Evolutionary conservation across 2,797 vertebrate species (phyloP).

Genomic region (Hafferia zeledoni): DNA sequence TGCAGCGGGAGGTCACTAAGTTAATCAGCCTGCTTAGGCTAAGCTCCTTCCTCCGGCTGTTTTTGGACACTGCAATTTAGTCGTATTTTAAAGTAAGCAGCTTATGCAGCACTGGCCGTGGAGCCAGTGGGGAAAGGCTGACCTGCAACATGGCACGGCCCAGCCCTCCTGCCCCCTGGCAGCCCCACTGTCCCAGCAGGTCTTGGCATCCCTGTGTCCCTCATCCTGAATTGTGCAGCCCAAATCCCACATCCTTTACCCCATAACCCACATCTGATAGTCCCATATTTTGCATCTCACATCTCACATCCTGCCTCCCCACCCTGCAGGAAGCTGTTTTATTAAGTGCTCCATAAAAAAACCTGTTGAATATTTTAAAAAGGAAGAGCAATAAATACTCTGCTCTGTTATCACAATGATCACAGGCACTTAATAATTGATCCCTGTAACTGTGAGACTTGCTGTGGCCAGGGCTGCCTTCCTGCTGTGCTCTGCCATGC

Average conservation of each 20-base stretch:
- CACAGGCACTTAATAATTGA: constrained; percentile 86
- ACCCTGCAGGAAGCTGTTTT: neutral
- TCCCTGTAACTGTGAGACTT: constrained; percentile 74
- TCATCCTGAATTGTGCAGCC: fast-evolving
- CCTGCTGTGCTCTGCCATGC: neutral
- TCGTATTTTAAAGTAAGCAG: constrained; percentile 80
- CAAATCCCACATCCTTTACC: neutral
- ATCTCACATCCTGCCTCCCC: fast-evolving
- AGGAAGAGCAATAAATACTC: constrained; percentile 79
- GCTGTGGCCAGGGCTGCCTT: neutral
- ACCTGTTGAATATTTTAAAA: constrained; percentile 85
- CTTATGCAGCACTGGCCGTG: constrained; percentile 61
- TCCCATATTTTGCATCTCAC: neutral
- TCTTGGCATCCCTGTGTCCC: neutral
- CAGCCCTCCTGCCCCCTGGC: fast-evolving
- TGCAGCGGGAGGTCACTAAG: constrained; percentile 74
- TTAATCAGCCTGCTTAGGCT: constrained; percentile 71
- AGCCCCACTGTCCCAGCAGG: neutral
- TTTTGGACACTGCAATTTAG: constrained; percentile 84
- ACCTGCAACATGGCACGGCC: neutral
- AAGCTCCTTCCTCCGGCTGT: constrained; percentile 85
- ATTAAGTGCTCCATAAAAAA: neutral
- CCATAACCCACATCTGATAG: neutral
- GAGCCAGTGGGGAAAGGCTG: neutral
- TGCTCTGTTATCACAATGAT: constrained; percentile 78